Evolutionary conservation across 2,113 vertebrate species (phyloP).

Genomic region (Scytalopus superciliaris): DNA sequence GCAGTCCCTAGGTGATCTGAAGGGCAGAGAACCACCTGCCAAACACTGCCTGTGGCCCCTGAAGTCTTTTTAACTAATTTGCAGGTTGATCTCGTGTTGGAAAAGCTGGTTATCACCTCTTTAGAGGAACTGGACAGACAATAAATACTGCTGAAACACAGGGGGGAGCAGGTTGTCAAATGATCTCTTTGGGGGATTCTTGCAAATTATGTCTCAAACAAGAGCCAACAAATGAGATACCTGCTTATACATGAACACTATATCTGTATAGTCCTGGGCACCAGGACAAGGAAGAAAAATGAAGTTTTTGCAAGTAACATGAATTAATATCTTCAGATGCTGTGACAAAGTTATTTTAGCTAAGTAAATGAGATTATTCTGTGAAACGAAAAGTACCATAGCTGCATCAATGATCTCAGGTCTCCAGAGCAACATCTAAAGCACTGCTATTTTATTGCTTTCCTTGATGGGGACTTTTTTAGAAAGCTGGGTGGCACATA

Average conservation of each 20-base stretch:
- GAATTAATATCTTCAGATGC: neutral
- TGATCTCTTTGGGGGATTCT: neutral
- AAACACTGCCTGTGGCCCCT: neutral
- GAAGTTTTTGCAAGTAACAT: neutral
- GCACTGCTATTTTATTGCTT: neutral
- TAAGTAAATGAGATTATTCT: neutral
- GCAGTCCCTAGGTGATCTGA: neutral
- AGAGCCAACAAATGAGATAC: neutral
- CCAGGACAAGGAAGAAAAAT: neutral
- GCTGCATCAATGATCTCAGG: rapidly evolving
- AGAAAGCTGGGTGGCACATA: neutral
- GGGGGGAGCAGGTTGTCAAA: neutral
- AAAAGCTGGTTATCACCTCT: neutral
- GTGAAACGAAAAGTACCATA: neutral
- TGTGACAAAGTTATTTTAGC: neutral
- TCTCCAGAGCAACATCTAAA: neutral
- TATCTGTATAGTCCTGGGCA: neutral
- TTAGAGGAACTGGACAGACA: neutral
- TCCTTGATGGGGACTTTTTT: neutral
- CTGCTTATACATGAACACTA: neutral
- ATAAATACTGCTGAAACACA: neutral
- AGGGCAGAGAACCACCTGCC: neutral
- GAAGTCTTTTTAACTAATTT: neutral
- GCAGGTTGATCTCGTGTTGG: neutral
- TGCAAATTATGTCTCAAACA: neutral